Conservation (phyloP, 2,113 vertebrate species). For the Nycticorax nycticorax region DNA sequence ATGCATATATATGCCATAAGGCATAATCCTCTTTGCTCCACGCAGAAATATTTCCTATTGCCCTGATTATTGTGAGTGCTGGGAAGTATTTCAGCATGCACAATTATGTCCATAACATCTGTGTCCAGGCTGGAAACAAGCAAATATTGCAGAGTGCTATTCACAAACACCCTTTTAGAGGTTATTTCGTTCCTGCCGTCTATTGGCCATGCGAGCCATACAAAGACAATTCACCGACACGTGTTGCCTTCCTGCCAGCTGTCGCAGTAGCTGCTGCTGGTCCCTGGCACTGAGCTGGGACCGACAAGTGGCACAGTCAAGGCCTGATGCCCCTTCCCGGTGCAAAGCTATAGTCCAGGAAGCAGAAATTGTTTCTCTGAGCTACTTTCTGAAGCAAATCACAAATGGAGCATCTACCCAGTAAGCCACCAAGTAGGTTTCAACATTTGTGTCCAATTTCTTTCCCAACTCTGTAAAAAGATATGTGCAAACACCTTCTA, state of each 20-base stretch:
- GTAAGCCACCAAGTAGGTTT: background rate
- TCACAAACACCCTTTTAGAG: background rate
- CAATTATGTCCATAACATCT: constrained; percentile 21
- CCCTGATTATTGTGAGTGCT: background rate
- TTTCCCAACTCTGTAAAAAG: background rate
- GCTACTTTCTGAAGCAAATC: background rate
- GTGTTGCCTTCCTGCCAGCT: background rate
- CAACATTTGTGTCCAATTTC: background rate
- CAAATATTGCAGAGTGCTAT: background rate
- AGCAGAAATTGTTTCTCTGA: background rate
- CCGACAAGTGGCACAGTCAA: background rate
- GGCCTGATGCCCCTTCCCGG: background rate
- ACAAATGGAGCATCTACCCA: background rate
- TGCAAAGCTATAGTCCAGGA: background rate
- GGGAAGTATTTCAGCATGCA: constrained; percentile 2
- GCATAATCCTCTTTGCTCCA: constrained; percentile 30
- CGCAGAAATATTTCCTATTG: constrained; percentile 30
- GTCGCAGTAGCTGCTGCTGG: background rate
- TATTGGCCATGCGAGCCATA: background rate
- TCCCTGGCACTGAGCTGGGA: background rate
- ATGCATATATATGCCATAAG: constrained; percentile 15
- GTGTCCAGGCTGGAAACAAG: background rate
- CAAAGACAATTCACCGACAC: background rate
- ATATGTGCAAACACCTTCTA: background rate
- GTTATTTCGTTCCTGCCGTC: background rate